These are phyloP conservation scores for Mus spicilegus DNA, from an alignment of 2,113 vertebrate species.

Conservation along the genomic window DNA sequence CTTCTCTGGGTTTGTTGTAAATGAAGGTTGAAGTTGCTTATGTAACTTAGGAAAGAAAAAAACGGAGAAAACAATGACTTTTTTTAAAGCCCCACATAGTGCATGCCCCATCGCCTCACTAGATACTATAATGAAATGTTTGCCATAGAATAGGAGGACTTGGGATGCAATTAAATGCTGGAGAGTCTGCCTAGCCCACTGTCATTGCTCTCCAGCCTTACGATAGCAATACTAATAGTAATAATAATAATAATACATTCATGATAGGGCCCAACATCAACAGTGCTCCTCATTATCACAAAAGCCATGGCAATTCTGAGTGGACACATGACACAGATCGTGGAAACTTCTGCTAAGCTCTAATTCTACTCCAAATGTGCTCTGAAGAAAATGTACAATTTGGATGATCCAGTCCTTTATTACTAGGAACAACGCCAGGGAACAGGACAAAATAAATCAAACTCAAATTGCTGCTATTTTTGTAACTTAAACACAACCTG, in stretches of 20 bases:
- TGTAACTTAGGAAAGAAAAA: not conserved
- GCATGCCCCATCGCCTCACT: not conserved
- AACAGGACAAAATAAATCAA: conserved; percentile 28
- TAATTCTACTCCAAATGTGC: not conserved
- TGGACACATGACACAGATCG: not conserved
- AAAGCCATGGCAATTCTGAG: not conserved
- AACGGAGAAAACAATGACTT: not conserved
- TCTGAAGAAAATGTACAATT: not conserved
- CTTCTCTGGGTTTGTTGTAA: not conserved
- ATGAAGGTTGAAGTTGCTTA: not conserved
- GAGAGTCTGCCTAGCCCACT: not conserved
- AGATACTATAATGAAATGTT: not conserved
- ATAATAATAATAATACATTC: not conserved
- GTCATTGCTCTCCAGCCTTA: not conserved
- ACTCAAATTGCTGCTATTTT: conserved; percentile 5
- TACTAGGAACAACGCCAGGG: conserved; percentile 6
- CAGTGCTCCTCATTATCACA: not conserved
- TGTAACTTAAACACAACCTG: conserved; percentile 17
- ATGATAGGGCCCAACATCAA: not conserved
- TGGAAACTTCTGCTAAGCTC: not conserved
- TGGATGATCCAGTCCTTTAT: not conserved
- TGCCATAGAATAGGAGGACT: not conserved
- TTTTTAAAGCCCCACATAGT: not conserved
- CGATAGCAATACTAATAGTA: not conserved
- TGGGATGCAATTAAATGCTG: too few species aligned